A percentile compares a stretch with the other conserved stretches of the same genome.
These are phyloP conservation scores for Carettochelys insculpta DNA, from an alignment of 2,113 vertebrate genomes.

Conservation along the genomic window DNA sequence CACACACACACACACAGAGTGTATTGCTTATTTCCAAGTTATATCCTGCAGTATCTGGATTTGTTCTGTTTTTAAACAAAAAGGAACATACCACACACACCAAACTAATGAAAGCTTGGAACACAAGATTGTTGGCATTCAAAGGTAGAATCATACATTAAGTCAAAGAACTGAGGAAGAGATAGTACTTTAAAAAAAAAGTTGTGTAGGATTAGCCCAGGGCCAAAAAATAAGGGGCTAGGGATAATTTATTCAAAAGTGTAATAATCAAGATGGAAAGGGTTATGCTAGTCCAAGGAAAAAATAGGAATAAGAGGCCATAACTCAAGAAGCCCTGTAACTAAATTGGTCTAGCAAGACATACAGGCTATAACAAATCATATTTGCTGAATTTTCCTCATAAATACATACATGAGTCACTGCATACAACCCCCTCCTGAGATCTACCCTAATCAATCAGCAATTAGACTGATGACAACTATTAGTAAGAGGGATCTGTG, in stretches of 20 bases:
- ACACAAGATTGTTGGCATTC: not conserved
- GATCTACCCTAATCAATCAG: not conserved
- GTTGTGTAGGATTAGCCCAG: not conserved
- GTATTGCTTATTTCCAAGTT: too few relatives aligned
- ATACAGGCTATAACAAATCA: not conserved
- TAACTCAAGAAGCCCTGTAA: not conserved
- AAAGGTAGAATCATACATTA: not conserved
- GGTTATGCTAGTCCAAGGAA: not conserved
- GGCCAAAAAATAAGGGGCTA: not conserved
- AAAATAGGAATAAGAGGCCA: not conserved
- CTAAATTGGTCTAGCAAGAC: not conserved
- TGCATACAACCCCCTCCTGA: not conserved
- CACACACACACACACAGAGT: too few relatives aligned
- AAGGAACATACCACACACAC: too few relatives aligned
- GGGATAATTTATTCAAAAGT: constrained; percentile 13
- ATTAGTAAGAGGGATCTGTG: not conserved
- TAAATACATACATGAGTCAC: not conserved
- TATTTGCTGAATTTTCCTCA: not conserved
- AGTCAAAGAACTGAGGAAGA: constrained; percentile 2
- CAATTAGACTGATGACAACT: not conserved
- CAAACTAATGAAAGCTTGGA: not conserved
- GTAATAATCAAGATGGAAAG: constrained; percentile 7
- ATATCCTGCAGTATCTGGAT: not conserved
- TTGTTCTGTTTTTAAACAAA: not conserved
- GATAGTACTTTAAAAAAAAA: constrained; percentile 26